These are phyloP conservation scores for Oligia latruncula DNA, from an alignment of 2,888 invertebrate genomes.

Conservation along the genomic window DNA sequence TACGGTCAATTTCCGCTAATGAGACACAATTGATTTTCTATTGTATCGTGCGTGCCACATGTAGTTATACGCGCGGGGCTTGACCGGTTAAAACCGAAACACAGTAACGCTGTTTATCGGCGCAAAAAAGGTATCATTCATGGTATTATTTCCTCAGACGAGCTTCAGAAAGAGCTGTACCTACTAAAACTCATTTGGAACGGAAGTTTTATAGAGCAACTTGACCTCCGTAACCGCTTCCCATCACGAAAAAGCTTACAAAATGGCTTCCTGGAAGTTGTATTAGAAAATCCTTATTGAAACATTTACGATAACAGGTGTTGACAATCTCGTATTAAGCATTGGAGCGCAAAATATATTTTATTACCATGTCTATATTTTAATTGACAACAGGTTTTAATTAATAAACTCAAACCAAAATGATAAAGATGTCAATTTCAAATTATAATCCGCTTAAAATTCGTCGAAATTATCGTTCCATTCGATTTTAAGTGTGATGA, in stretches of 20 bases:
- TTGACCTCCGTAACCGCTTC: background rate
- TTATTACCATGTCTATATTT: conserved; percentile 2
- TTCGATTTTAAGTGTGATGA: conserved; percentile 36
- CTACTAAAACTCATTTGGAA: background rate
- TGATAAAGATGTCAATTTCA: conserved; percentile 33
- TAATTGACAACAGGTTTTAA: conserved; percentile 14
- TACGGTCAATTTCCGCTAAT: background rate
- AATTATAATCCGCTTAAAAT: conserved; percentile 49
- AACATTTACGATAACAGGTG: background rate
- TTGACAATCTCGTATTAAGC: background rate
- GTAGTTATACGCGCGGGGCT: too few species aligned
- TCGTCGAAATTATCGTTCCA: conserved; percentile 21
- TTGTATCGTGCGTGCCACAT: too few species aligned
- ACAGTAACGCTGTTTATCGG: too few species aligned
- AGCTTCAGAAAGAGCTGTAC: background rate
- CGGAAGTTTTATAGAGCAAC: background rate
- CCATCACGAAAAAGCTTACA: background rate
- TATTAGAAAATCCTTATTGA: background rate
- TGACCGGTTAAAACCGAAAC: background rate
- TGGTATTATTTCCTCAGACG: background rate
- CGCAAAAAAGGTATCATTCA: background rate
- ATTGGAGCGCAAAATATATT: conserved; percentile 1
- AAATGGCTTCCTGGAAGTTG: background rate
- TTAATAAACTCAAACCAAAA: conserved; percentile 29
- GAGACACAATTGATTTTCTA: too few species aligned